Base-by-base conservation (phyloP, 2,888 invertebrate genomes). In the Parnassius smintheus region DNA sequence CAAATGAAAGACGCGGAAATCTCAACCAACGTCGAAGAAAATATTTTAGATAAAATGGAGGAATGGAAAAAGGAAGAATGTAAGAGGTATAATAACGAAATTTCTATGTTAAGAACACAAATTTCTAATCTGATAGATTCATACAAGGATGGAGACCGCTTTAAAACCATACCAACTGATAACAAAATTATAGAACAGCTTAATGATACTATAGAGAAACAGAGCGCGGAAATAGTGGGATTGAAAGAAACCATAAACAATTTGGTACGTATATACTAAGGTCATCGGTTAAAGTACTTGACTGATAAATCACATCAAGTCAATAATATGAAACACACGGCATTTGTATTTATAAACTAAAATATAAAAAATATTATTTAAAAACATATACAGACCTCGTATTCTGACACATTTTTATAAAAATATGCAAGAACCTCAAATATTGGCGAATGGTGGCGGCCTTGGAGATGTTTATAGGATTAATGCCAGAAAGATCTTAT, bases 1-100 rank as follows among this genome's bases (percentile, higher is more conserved):
- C 72, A 73, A 66, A 80, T 70, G 66, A 88, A 80, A 75, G 88
- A 89, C 63, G 84, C 78, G 25, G 86, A 85, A 69, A 84, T 85
- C 18, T 79, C 78, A 7, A 82, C 85, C 12, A 80, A 77, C 56
- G 78, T 77, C 54, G 86, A 86, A 66, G 80, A 77, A 56, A 77
- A 80, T 66, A 72, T 88, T 48, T 65, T 88, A 49, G 81, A 84
- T 75, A 90, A 81, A 77, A 86, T 86, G 67, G 93, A 86, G 73
- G 86, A 83, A 76, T 93, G 91, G 90, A 93, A 92, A 76, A 86
- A 87, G 73, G 80, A 90, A 73, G 92, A 93, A 75, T 82, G 91
- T 65, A 90, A 89, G 61, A 93, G 92, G 73, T 93, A 93, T 74
- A 88, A 88, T 51, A 88, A 88, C 71, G 91, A 92, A 80, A 91